phyloP scores from a whole-genome alignment of 2,113 vertebrate genomes.

The Fregetta grallaria region DNA sequence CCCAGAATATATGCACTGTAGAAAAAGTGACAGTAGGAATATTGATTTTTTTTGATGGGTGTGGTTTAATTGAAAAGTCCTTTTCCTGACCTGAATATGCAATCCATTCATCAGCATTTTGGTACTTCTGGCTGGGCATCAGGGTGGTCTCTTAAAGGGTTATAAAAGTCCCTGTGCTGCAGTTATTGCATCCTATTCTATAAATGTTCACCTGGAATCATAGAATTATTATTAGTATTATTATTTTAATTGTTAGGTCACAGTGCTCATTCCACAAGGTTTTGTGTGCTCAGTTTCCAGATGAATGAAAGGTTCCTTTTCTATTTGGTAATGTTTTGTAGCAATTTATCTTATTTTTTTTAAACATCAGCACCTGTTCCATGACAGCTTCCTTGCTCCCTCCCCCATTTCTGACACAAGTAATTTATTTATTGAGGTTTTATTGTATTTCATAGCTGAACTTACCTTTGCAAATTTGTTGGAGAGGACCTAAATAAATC shows the following conservation, averaged over 20 bases:
- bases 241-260: background rate
- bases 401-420: background rate
- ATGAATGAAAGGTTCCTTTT: slow-evolving; percentile 10
- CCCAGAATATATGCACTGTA: background rate
- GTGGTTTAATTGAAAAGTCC: background rate
- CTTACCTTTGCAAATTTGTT: slow-evolving; percentile 9
- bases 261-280: background rate
- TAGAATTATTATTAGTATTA: background rate
- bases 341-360: slow-evolving; percentile 31
- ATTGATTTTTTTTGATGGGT: background rate
- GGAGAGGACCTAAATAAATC: slow-evolving; percentile 29
- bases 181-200: background rate
- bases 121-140: background rate
- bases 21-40: background rate
- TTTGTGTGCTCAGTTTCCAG: background rate
- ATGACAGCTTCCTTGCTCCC: background rate
- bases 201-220: background rate
- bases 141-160: background rate
- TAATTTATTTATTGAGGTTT: slow-evolving; percentile 28
- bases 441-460: slow-evolving; percentile 33
- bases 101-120: background rate
- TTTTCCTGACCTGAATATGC: background rate
- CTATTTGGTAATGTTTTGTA: slow-evolving; percentile 15
- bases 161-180: background rate
- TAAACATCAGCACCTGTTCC: slow-evolving; percentile 22